Evolutionary conservation across 2,888 invertebrate genomes (phyloP), one percentile per base, ranked within the genome.

Genomic region (Athripsodes cinereus): DNA sequence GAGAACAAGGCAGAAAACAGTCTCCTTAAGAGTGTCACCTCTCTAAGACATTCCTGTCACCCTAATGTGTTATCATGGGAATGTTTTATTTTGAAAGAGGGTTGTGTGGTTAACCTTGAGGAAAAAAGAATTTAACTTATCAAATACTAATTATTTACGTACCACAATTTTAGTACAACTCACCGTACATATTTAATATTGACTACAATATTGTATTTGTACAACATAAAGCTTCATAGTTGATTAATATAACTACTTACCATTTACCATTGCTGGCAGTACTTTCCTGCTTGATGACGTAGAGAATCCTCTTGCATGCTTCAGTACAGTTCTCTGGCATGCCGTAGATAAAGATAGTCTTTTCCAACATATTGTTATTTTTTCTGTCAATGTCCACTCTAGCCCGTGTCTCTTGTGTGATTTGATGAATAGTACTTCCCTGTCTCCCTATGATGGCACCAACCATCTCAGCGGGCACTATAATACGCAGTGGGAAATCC

Each of bases 391-490:
- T 95, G 74, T 96, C 96, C 56, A 96, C 95, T 66, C 92, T 84
- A 54, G 92, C 92, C 65, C 92, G 85, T 66, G 90, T 90, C 74
- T 90, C 88, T 75, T 96, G 95, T 64, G 97, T 97, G 68, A 98
- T 97, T 71, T 93, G 92, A 68, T 95, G 86, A 71, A 98, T 98
- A 67, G 96, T 97, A 69, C 92, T 90, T 66, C 98, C 98, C 72
- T 94, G 94, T 65, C 96, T 86, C 56, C 98, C 98, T 71, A 98
- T 98, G 67, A 98, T 96, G 67, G 98, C 97, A 64, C 98, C 98
- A 63, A 96, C 86, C 92, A 96, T 96, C 74, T 97, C 96, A 72
- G 94, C 94, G 71, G 94, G 93, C 62, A 97, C 96, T 66, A 97
- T 82, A 70, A 97, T 90, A 60, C 92, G 85, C 65, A 92, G 76